A percentile compares a stretch with the other conserved stretches of the same genome.
These are phyloP conservation scores for Natrix natrix DNA, from an alignment of 2,797 vertebrate genomes.

Conservation along the genomic window DNA sequence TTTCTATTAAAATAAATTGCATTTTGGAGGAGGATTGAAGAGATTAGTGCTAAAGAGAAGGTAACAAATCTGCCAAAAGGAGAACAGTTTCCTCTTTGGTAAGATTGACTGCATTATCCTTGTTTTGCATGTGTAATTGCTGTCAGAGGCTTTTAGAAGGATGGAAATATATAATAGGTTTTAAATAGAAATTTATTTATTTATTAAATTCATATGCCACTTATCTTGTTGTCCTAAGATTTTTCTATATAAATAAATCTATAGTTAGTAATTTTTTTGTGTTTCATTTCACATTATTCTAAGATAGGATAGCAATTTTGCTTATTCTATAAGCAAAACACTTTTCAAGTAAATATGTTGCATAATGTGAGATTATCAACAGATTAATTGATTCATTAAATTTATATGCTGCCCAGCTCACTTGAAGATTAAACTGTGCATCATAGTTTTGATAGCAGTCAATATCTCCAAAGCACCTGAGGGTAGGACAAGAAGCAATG, in stretches of 20 bases:
- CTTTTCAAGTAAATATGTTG: neutral
- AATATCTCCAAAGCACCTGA: neutral
- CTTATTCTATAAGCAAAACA: neutral
- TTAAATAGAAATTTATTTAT: neutral
- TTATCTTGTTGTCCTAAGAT: neutral
- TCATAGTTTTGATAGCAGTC: neutral
- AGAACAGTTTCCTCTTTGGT: neutral
- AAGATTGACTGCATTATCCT: neutral
- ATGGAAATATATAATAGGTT: neutral
- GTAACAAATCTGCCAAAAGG: conserved; percentile 16
- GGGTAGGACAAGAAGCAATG: neutral
- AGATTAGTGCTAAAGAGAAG: conserved; percentile 26
- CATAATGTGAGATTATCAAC: neutral
- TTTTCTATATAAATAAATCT: neutral
- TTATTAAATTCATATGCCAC: neutral
- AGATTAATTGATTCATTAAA: neutral
- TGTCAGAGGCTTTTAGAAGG: neutral
- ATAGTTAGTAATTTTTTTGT: neutral
- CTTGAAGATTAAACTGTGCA: neutral
- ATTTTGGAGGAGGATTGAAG: neutral
- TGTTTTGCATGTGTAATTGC: neutral
- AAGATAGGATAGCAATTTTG: neutral
- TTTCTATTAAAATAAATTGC: neutral
- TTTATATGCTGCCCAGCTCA: neutral
- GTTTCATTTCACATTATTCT: neutral